Conservation (phyloP, 2,888 invertebrate species). For the Anthrax anthrax region DNA sequence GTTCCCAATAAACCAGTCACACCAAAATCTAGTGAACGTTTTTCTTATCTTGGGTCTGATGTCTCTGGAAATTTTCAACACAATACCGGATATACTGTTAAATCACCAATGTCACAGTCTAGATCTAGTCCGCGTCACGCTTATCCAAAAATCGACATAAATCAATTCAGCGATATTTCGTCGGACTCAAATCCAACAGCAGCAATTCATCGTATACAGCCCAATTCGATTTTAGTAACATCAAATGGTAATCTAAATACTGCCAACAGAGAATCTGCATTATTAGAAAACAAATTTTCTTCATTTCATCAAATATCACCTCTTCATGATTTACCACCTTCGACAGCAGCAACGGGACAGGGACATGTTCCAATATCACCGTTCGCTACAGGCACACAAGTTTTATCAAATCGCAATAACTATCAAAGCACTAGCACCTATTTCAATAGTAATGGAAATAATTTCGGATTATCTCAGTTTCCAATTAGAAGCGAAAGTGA, state of each 20-base stretch:
- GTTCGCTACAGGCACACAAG: background rate
- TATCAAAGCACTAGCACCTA: background rate
- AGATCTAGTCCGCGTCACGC: slow-evolving; percentile 11
- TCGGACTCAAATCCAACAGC: slow-evolving; percentile 17
- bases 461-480: slow-evolving; percentile 2
- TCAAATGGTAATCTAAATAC: background rate
- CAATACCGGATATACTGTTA: slow-evolving; percentile 11
- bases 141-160: slow-evolving; percentile 18
- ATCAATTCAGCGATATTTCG: slow-evolving; percentile 22
- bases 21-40: slow-evolving; percentile 17
- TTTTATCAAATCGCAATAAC: background rate
- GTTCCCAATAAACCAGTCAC: slow-evolving; percentile 16
- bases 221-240: slow-evolving; percentile 12
- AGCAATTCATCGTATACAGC: slow-evolving; percentile 13
- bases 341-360: too few relatives aligned
- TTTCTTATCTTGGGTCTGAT: slow-evolving; percentile 15
- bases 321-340: background rate
- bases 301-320: background rate
- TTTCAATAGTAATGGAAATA: slow-evolving; percentile 2
- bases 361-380: slow-evolving; percentile 1
- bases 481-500: slow-evolving; percentile 1
- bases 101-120: slow-evolving; percentile 13
- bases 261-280: background rate
- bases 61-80: slow-evolving; percentile 12
- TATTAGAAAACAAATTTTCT: background rate